Evolutionary conservation across 2,797 vertebrate species (phyloP), one percentile per base, ranked within the genome.

Genomic region (Buphagus erythrorhynchus): DNA sequence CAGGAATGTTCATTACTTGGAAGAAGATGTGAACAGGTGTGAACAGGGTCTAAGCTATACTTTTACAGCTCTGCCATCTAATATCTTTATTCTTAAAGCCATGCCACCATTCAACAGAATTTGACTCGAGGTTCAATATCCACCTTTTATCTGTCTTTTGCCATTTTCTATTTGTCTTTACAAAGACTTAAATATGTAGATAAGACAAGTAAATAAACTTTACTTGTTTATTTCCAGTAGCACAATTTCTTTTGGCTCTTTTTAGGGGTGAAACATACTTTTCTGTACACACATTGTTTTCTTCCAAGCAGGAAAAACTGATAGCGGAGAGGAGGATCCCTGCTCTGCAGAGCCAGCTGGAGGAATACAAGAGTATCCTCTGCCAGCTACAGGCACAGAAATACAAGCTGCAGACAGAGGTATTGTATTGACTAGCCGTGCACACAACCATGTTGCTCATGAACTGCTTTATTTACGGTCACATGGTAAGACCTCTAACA

Each of bases 341-440:
- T 1, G 98, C 93, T 52, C 97, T 99, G 73, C 98, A 98, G 95
- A 98, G 95, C 86, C 99, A 99, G 95, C 97, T 99, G 96, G 99
- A 99, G 84, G 99, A 99, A 88, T 98, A 98, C 96, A 99, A 98
- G 98, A 99, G 98, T 91, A 97, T 98, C 95, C 98, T 99, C 96
- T 99, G 98, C 80, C 98, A 99, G 97, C 98, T 99, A 33, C 98
- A 99, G 95, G 96, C 96, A 0, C 99, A 99, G 96, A 99, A 98
- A 90, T 97, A 98, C 7, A 98, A 98, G 55, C 98, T 99, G 33
- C 98, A 99, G 88, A 98, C 98, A 29, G 99, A 99, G 99, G 99
- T 99, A 97, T 3, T 54, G 38, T 17, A 42, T 17, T 43, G 36
- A 40, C 36, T 58, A 57, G 18, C 36, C 6, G 3, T 31, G 67